phyloP scores from a whole-genome alignment of 2,797 vertebrate genomes.

The Brachyalestes nurse region DNA sequence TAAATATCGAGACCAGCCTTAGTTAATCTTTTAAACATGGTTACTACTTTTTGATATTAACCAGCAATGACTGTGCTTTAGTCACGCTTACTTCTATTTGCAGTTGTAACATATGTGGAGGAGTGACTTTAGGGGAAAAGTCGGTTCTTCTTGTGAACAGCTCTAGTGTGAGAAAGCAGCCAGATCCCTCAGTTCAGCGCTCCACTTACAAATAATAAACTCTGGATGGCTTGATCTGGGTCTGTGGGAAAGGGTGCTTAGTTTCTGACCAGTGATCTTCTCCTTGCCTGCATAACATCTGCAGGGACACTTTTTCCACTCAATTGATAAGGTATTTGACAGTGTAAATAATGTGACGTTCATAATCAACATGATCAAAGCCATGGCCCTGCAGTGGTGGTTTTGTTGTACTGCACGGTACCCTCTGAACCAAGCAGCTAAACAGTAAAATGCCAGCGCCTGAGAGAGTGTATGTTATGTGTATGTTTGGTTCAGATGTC shows the following conservation, averaged over 20 bases:
- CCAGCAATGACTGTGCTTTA: conserved; percentile 70
- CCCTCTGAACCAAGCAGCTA: conserved; percentile 45
- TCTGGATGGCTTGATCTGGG: conserved; percentile 30
- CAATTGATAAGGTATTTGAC: conserved; percentile 74
- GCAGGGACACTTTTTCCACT: conserved; percentile 54
- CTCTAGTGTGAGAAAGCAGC: conserved; percentile 42
- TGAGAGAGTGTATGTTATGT: conserved; percentile 43
- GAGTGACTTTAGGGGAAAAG: conserved; percentile 36
- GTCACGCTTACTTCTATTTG: conserved; percentile 60
- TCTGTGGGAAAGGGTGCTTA: conserved; percentile 51
- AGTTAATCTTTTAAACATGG: conserved; percentile 60
- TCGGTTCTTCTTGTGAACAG: conserved; percentile 34
- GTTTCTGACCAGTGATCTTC: conserved; percentile 36
- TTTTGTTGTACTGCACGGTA: conserved; percentile 34
- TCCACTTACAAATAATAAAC: conserved; percentile 50
- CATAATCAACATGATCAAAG: conserved; percentile 75
- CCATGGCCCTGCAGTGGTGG: conserved; percentile 53
- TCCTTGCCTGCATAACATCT: conserved; percentile 48
- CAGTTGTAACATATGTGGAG: conserved; percentile 31
- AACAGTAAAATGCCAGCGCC: conserved; percentile 47
- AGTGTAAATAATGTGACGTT: conserved; percentile 76
- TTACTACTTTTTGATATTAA: conserved; percentile 64
- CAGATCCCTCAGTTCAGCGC: conserved; percentile 33
- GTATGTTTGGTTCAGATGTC: conserved; percentile 51
- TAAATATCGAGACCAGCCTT: conserved; percentile 45